Base-by-base conservation (phyloP, 2,888 invertebrate genomes). In the Aleiodes alternator region DNA sequence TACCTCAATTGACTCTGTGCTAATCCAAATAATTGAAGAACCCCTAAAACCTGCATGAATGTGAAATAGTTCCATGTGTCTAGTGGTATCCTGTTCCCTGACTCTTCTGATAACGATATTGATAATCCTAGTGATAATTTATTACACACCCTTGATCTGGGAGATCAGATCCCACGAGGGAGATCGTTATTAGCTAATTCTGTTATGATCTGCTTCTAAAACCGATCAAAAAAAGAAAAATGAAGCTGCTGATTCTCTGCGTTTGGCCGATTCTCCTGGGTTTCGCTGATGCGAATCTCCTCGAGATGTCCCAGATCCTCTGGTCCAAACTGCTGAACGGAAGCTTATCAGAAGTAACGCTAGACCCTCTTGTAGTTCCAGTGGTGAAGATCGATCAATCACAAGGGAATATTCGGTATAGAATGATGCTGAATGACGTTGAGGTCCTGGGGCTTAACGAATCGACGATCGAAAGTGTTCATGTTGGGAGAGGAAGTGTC, bases 351-450 rank as follows among this genome's bases (percentile, higher is more conserved):
- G 87, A 83, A 59, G 78, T 87, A 0, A 87, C 87, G 3, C 78
- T 89, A 38, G 89, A 89, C 66, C 89, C 89, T 3, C 75, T 89
- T 8, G 79, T 75, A n/a, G 84, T 89, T 0, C 89, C 89, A 0
- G 78, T 88, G n/a, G 82, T 89, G 23, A 89, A 88, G 72, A 86
- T 89, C 31, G 90, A 93, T 72, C 93, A 93, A 77, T 85, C 88
- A 1, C 87, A 89, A 73, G 87, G 86, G 4, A 82, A 87, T 73
- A 86, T 84, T 14, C 87, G 80, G 74, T 89, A 89, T 74, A 82
- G 87, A 11, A 85, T 88, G 34, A 83, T 88, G 4, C 79, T 89
- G 12, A 80, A 82, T 1, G 83, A 87, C 74, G 81, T 89, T 9
- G 85, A 87, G 76, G 83, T 89, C 57, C 59, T 31, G 0, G 89